Percentiles rank a stretch among this genome's conserved stretches.
Evolutionary conservation across 64 coral and sea anemone species (phyloP).

Genomic region (Montipora foliosa): DNA sequence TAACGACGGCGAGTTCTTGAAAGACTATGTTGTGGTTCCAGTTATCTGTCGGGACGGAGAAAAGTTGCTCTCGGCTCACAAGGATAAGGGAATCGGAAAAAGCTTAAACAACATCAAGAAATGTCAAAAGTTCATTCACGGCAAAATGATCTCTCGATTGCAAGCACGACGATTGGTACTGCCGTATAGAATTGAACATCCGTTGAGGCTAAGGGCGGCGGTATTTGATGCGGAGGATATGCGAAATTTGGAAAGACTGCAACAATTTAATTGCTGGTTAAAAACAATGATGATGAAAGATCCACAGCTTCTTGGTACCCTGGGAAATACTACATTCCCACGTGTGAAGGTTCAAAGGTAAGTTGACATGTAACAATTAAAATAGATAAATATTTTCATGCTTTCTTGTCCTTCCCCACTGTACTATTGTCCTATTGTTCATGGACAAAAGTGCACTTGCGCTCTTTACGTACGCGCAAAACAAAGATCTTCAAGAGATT

Average conservation of each 20-base stretch:
- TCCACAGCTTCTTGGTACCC: neutral
- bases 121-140: conserved; percentile 19
- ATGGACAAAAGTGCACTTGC: no score
- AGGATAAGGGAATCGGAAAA: neutral
- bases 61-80: neutral
- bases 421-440: no score
- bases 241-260: neutral
- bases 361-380: no score
- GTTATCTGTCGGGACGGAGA: neutral
- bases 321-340: neutral
- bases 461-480: no score
- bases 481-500: no score
- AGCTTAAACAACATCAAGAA: neutral
- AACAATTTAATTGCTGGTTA: neutral
- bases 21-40: conserved; percentile 19
- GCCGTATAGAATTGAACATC: conserved; percentile 5
- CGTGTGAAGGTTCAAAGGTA: conserved; percentile 23
- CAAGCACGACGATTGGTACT: neutral
- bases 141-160: conserved; percentile 18
- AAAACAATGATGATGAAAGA: conserved; percentile 4
- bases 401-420: no score
- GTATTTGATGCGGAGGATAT: neutral
- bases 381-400: no score
- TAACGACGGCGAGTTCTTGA: neutral
- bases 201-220: neutral